These are phyloP conservation scores for Poecilia picta DNA, from an alignment of 2,797 vertebrate species.

Conservation along the genomic window DNA sequence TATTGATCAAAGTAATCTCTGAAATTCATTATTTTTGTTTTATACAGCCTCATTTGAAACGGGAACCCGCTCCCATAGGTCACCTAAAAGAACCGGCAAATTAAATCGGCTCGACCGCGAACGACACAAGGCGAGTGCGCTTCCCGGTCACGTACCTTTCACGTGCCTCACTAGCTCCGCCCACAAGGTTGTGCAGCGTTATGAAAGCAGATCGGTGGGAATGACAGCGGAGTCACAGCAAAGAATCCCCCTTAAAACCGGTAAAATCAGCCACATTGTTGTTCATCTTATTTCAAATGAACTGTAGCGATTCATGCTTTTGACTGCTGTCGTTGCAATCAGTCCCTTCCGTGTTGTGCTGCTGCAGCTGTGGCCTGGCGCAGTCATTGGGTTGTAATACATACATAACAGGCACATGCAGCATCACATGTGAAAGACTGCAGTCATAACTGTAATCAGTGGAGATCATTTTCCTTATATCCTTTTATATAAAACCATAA, in stretches of 20 bases:
- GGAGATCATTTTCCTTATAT: not conserved
- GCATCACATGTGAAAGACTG: not conserved
- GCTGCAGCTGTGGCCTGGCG: not conserved
- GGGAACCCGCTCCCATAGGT: not conserved
- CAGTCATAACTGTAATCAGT: not conserved
- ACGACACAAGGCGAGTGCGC: not conserved
- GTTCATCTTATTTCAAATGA: not conserved
- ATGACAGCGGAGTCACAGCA: not conserved
- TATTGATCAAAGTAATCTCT: not conserved
- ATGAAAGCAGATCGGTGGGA: slow-evolving; percentile 44
- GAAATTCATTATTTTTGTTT: not conserved
- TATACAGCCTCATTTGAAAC: not conserved
- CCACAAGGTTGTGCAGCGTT: slow-evolving; percentile 21
- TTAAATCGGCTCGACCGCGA: not conserved
- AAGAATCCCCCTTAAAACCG: not conserved
- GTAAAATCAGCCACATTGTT: slow-evolving; percentile 26
- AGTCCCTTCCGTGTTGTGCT: not conserved
- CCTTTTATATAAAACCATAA: not conserved
- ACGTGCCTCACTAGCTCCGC: slow-evolving; percentile 27
- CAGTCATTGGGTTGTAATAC: not conserved
- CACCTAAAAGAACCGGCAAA: not conserved
- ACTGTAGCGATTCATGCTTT: not conserved
- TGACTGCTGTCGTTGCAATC: not conserved
- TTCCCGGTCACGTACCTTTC: slow-evolving; percentile 7
- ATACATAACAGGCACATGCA: slow-evolving; percentile 22